phyloP scores from a whole-genome alignment of 1,140 invertebrate species.

The Anoplolepis gracilipes region DNA sequence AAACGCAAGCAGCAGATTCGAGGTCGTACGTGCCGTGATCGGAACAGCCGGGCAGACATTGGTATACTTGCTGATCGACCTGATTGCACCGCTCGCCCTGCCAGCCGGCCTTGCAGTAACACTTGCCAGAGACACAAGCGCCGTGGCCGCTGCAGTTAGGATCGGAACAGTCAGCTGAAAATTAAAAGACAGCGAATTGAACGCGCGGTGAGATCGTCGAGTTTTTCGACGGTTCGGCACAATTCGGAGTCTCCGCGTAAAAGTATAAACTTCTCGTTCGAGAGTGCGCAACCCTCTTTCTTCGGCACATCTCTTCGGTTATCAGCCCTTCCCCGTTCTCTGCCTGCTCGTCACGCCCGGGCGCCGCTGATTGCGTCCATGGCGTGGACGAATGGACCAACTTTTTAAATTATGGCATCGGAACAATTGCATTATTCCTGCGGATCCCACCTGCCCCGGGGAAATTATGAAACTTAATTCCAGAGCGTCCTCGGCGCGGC shows the following conservation, averaged over 20 bases:
- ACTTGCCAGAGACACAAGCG: conserved; percentile 96
- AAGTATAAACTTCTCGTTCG: conserved; percentile 20
- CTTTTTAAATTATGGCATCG: conserved; percentile 81
- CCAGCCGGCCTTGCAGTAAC: conserved; percentile 98
- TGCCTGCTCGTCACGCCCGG: conserved; percentile 47
- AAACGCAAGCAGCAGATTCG: conserved; percentile 94
- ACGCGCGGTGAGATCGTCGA: background rate
- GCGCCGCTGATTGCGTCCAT: conserved; percentile 76
- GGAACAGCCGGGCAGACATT: conserved; percentile 95
- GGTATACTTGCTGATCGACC: conserved; percentile 94
- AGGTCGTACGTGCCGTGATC: conserved; percentile 96
- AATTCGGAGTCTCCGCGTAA: background rate
- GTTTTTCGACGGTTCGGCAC: background rate
- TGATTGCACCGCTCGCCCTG: conserved; percentile 95
- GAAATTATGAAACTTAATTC: conserved; percentile 79
- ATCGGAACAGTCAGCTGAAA: conserved; percentile 93
- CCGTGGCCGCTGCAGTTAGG: conserved; percentile 96
- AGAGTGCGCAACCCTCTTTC: background rate
- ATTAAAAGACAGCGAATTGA: conserved; percentile 2
- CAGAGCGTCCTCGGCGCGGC: conserved; percentile 65
- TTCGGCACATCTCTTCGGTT: conserved; percentile 14
- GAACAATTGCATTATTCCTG: conserved; percentile 77
- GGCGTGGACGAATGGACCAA: conserved; percentile 79
- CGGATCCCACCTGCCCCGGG: conserved; percentile 74
- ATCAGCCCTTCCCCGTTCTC: conserved; percentile 17